phyloP scores from a whole-genome alignment of 2,888 invertebrate genomes.

The Sylvicola fuscatus region DNA sequence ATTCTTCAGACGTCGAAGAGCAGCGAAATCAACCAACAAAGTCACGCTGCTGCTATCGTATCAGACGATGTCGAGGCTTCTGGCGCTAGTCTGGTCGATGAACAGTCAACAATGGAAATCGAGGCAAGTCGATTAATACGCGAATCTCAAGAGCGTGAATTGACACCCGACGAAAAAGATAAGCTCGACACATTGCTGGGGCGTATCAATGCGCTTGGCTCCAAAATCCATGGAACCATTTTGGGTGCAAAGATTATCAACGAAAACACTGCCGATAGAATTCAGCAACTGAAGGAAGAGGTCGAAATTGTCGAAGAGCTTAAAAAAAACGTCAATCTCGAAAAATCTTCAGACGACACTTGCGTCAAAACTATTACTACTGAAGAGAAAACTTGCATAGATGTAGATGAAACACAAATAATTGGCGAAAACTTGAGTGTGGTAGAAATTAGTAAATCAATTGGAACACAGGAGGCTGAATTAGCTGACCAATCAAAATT shows the following conservation, averaged over 20 bases:
- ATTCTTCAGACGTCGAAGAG: no score
- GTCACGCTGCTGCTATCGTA: no score
- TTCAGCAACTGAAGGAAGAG: slow-evolving; percentile 16
- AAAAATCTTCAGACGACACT: slow-evolving; percentile 11
- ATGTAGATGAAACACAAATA: slow-evolving; percentile 1
- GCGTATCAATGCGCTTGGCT: slow-evolving; percentile 30
- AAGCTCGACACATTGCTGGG: slow-evolving; percentile 27
- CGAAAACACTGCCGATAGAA: slow-evolving; percentile 7
- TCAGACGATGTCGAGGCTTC: no score
- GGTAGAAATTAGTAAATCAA: not conserved
- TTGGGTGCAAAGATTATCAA: slow-evolving; percentile 10
- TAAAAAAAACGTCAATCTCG: slow-evolving; percentile 21
- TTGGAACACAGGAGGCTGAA: no score
- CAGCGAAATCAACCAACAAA: no score
- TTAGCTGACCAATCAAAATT: no score
- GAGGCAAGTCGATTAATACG: slow-evolving; percentile 26
- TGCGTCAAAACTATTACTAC: slow-evolving; percentile 1
- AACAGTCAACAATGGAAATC: slow-evolving; percentile 12
- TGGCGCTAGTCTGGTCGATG: no score
- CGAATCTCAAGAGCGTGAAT: slow-evolving; percentile 26
- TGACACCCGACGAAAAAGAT: slow-evolving; percentile 20
- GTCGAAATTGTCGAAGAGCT: slow-evolving; percentile 28
- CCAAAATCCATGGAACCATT: slow-evolving; percentile 31
- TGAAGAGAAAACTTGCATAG: not conserved
- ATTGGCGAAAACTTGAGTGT: not conserved